phyloP scores from a whole-genome alignment of 2,888 invertebrate species.

The Hirudinaria manillensis region DNA sequence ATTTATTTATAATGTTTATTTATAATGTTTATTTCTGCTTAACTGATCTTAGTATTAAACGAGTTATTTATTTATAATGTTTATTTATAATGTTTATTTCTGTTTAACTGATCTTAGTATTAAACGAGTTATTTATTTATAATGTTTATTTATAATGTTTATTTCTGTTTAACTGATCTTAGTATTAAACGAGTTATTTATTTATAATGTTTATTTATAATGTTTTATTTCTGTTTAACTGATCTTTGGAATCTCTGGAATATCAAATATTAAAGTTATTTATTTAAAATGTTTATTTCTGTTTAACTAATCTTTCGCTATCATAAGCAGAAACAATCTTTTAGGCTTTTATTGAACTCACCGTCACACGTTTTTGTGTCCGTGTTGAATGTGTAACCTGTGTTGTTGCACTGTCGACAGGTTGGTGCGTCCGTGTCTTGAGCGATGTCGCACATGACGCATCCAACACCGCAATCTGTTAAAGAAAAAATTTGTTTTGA shows the following conservation, averaged over 20 bases:
- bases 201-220: not conserved
- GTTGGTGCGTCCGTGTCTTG: slow-evolving; percentile 17
- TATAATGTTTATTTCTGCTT: too few relatives aligned
- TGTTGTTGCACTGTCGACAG: slow-evolving; percentile 17
- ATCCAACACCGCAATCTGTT: slow-evolving; percentile 19
- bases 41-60: too few relatives aligned
- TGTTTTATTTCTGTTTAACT: too few relatives aligned
- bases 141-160: not conserved
- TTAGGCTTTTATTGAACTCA: not conserved
- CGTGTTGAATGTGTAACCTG: slow-evolving; percentile 20
- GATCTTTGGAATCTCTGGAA: slow-evolving; percentile 22
- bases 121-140: not conserved
- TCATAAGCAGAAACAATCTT: too few relatives aligned
- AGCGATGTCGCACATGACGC: slow-evolving; percentile 10
- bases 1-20: not conserved
- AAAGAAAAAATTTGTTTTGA: not conserved
- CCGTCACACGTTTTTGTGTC: slow-evolving; percentile 23
- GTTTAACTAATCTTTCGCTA: too few relatives aligned
- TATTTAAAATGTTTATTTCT: not conserved
- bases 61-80: not conserved
- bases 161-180: too few relatives aligned
- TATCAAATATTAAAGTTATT: not conserved
- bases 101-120: too few relatives aligned
- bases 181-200: not conserved
- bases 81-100: not conserved